phyloP scores from a whole-genome alignment of 2,888 invertebrate genomes.

The Pardosa pseudoannulata region DNA sequence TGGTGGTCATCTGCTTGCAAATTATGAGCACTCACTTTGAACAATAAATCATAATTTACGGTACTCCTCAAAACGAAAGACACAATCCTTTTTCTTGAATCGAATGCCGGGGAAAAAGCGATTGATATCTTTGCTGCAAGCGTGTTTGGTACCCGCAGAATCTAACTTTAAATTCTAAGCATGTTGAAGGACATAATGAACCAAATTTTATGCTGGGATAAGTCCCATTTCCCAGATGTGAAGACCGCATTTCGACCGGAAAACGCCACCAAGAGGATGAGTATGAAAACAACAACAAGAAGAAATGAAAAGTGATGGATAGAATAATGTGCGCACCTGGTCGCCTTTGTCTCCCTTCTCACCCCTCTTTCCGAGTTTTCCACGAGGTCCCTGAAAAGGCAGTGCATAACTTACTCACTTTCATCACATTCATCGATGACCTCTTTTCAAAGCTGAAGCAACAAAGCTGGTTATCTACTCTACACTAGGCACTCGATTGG shows the following conservation, averaged over 20 bases:
- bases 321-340: constrained; percentile 79
- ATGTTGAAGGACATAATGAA: too few species aligned
- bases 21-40: too few species aligned
- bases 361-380: constrained; percentile 84
- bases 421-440: not conserved
- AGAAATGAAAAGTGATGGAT: constrained; percentile 14
- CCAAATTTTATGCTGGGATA: too few species aligned
- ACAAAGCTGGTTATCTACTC: not conserved
- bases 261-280: constrained; percentile 18
- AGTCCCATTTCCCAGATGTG: too few species aligned
- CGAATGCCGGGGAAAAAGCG: too few species aligned
- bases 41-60: too few species aligned
- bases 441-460: not conserved
- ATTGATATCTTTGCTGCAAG: too few species aligned
- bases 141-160: too few species aligned
- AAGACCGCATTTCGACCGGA: not conserved
- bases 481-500: not conserved
- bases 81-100: too few species aligned
- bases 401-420: constrained; percentile 7
- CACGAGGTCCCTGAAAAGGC: constrained; percentile 70
- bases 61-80: too few species aligned
- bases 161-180: too few species aligned
- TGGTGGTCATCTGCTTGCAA: too few species aligned
- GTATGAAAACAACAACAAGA: not conserved
- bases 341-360: constrained; percentile 95